Evolutionary conservation across 30 jellyfish, hydroid and myxozoan genomes (phyloP).

Genomic region (Hydractinia echinata): DNA sequence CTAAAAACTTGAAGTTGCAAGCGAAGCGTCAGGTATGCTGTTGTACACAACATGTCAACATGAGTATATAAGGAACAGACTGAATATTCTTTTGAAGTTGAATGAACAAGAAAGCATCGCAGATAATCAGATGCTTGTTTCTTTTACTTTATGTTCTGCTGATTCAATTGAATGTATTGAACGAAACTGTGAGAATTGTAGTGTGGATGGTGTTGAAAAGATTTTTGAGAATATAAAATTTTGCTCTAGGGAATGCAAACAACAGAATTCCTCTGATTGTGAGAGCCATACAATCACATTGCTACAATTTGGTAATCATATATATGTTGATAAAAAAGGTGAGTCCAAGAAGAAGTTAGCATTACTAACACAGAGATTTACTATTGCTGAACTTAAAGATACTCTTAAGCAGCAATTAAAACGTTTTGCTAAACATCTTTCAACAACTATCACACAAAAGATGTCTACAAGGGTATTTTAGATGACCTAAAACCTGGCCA

Average conservation of each 20-base stretch:
- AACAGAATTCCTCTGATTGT: conserved; percentile 37
- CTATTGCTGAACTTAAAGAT: conserved; percentile 35
- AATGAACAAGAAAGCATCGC: conserved; percentile 36
- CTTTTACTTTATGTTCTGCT: conserved; percentile 37
- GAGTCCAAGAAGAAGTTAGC: conserved; percentile 39
- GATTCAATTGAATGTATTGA: conserved; percentile 45
- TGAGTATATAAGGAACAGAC: conserved; percentile 37
- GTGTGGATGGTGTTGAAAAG: conserved; percentile 36
- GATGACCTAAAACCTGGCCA: neutral
- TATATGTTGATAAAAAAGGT: conserved; percentile 42
- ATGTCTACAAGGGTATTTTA: neutral
- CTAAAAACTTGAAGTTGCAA: conserved; percentile 40
- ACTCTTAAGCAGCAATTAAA: conserved; percentile 22
- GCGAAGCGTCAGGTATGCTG: conserved; percentile 44
- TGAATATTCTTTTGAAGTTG: conserved; percentile 36
- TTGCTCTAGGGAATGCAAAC: conserved; percentile 43
- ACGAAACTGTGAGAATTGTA: conserved; percentile 45
- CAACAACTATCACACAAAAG: conserved; percentile 36
- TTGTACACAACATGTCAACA: conserved; percentile 50
- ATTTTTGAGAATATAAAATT: conserved; percentile 15
- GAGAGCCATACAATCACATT: conserved; percentile 25
- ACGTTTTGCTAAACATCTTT: conserved; percentile 37
- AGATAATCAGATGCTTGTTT: conserved; percentile 44
- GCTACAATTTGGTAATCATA: conserved; percentile 36
- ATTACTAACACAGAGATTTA: conserved; percentile 34